These are phyloP conservation scores for Sebastes wilsoni DNA, from an alignment of 2,797 vertebrate genomes.

Conservation along the genomic window DNA sequence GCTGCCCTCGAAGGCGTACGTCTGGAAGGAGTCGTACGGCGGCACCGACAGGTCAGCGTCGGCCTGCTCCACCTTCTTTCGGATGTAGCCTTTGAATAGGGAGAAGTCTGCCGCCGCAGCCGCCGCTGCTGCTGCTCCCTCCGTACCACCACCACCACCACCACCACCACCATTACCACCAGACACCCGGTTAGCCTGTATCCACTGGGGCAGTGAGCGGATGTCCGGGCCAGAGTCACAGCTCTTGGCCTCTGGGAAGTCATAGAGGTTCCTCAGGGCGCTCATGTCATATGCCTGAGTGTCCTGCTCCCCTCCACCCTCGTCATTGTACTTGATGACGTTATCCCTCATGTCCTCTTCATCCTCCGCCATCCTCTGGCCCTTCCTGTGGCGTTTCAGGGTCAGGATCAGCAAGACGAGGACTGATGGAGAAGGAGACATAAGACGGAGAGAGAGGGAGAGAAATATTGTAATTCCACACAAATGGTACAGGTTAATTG, in stretches of 20 bases:
- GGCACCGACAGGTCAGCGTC: conserved; percentile 94
- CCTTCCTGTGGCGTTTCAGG: conserved; percentile 95
- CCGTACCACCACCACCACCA: conserved; percentile 76
- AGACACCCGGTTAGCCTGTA: conserved; percentile 77
- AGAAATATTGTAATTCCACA: not conserved
- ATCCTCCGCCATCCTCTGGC: conserved; percentile 91
- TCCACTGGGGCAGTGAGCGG: conserved; percentile 89
- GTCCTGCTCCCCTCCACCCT: conserved; percentile 98
- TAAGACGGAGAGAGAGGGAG: not conserved
- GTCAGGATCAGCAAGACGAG: conserved; percentile 95
- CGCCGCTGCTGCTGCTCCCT: conserved; percentile 62
- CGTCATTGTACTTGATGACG: conserved; percentile 99
- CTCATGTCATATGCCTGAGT: conserved; percentile 99
- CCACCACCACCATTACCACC: conserved; percentile 72
- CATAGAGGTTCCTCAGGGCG: conserved; percentile 95
- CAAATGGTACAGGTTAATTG: not conserved
- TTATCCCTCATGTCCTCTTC: conserved; percentile 99
- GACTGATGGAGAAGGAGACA: conserved; percentile 79
- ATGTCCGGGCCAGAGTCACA: conserved; percentile 87
- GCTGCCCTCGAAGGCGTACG: conserved; percentile 95
- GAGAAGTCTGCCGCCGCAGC: conserved; percentile 90
- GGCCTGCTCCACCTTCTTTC: conserved; percentile 96
- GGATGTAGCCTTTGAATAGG: conserved; percentile 95
- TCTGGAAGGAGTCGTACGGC: conserved; percentile 99
- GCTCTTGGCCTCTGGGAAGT: conserved; percentile 92